These are phyloP conservation scores for Acronicta leporina DNA, from an alignment of 2,888 invertebrate genomes.

Conservation along the genomic window DNA sequence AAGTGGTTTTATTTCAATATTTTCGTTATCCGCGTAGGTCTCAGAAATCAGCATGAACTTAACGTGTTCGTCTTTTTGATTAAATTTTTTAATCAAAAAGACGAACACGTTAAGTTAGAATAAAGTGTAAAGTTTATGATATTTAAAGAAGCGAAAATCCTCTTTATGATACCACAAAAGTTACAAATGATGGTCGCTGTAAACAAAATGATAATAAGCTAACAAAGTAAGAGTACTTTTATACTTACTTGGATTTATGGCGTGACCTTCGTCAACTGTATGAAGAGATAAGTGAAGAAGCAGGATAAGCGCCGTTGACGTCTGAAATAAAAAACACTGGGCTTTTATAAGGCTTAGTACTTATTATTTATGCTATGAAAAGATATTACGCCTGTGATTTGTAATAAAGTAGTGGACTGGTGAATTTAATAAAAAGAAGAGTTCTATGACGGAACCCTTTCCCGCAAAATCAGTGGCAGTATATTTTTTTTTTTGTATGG, in stretches of 20 bases:
- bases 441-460: no score
- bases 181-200: slow-evolving; percentile 58
- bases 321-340: slow-evolving; percentile 72
- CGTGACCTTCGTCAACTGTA: slow-evolving; percentile 84
- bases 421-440: no score
- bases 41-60: no score
- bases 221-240: slow-evolving; percentile 59
- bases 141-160: slow-evolving; percentile 52
- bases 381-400: neutral
- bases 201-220: slow-evolving; percentile 60
- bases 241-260: slow-evolving; percentile 85
- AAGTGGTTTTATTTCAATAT: no score
- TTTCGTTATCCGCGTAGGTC: no score
- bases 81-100: slow-evolving; percentile 32
- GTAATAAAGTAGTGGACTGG: neutral
- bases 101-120: slow-evolving; percentile 12
- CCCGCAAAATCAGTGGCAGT: no score
- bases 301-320: slow-evolving; percentile 79
- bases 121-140: slow-evolving; percentile 40
- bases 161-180: slow-evolving; percentile 55
- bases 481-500: no score
- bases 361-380: slow-evolving; percentile 2
- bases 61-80: no score
- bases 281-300: slow-evolving; percentile 84
- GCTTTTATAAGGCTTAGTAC: slow-evolving; percentile 38